A percentile compares a stretch with the other conserved stretches of the same genome.
Conservation (phyloP, 2,113 vertebrate genomes). For the Boleophthalmus pectinirostris region DNA sequence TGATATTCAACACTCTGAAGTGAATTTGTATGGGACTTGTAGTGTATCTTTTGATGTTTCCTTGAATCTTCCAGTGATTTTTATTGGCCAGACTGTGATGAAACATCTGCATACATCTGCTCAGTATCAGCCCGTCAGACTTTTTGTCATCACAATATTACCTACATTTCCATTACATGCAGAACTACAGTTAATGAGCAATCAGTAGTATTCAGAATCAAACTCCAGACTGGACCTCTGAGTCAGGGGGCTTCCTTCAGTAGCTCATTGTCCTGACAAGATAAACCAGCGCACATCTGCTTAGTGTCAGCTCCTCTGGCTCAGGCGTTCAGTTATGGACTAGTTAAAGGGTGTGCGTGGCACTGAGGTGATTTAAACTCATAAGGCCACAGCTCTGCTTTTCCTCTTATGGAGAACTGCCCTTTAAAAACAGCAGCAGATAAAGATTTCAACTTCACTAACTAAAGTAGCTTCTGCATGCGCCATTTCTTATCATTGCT, state of each 20-base stretch:
- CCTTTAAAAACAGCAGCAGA: slow-evolving; percentile 18
- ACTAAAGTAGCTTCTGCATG: not conserved
- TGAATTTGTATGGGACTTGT: not conserved
- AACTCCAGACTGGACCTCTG: slow-evolving; percentile 37
- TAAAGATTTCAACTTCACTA: slow-evolving; percentile 8
- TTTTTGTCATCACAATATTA: slow-evolving; percentile 46
- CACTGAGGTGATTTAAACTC: slow-evolving; percentile 67
- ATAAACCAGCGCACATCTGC: slow-evolving; percentile 72
- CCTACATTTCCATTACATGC: slow-evolving; percentile 29
- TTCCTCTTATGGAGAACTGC: slow-evolving; percentile 41
- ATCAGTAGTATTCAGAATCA: slow-evolving; percentile 37
- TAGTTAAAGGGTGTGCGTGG: slow-evolving; percentile 57
- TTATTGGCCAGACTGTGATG: slow-evolving; percentile 1
- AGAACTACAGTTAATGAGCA: slow-evolving; percentile 29
- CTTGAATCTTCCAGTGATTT: slow-evolving; percentile 5
- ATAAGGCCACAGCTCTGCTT: slow-evolving; percentile 66
- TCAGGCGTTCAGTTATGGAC: slow-evolving; percentile 42
- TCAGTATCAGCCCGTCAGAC: slow-evolving; percentile 29
- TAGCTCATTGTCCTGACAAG: slow-evolving; percentile 68
- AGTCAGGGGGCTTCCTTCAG: slow-evolving; percentile 51
- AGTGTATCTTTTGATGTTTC: slow-evolving; percentile 10
- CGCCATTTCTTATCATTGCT: not conserved
- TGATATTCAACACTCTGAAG: no score
- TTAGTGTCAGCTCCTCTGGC: slow-evolving; percentile 63
- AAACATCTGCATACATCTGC: slow-evolving; percentile 31